These are phyloP conservation scores for Alosa alosa DNA, from an alignment of 2,113 vertebrate genomes.

Conservation along the genomic window DNA sequence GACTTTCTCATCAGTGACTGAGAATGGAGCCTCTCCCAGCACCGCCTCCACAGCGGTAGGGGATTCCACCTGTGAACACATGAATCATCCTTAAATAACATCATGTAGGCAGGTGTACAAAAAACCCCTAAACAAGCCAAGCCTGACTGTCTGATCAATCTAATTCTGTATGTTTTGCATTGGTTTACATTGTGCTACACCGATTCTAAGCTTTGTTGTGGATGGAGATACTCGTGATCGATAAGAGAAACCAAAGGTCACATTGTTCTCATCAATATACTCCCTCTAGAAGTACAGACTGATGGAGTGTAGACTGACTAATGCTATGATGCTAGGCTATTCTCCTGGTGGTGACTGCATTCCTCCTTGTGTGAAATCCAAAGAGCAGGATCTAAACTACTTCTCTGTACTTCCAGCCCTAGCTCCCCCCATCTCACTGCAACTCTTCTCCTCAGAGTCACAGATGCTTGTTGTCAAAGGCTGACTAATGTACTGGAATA, in stretches of 20 bases:
- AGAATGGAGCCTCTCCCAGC: conserved; percentile 84
- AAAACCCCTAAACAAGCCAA: neutral
- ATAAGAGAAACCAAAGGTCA: neutral
- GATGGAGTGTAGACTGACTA: neutral
- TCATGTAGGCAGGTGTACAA: neutral
- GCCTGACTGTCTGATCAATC: neutral
- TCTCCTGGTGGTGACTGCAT: neutral
- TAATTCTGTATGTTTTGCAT: too few relatives aligned
- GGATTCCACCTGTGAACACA: conserved; percentile 84
- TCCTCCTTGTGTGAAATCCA: neutral
- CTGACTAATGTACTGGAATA: conserved; percentile 54
- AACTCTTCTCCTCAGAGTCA: neutral
- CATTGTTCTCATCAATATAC: neutral
- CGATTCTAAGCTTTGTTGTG: neutral
- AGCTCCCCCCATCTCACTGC: neutral
- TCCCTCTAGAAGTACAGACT: neutral
- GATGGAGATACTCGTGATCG: neutral
- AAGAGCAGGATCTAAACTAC: neutral
- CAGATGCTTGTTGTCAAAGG: conserved; percentile 40
- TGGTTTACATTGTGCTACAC: neutral
- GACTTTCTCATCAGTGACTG: conserved; percentile 93
- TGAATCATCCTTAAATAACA: neutral
- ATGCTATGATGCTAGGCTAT: neutral
- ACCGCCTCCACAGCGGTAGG: conserved; percentile 85
- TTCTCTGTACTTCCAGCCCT: neutral